Base-by-base conservation (phyloP, 2,888 invertebrate species). In the Lasioglossum calceatum region DNA sequence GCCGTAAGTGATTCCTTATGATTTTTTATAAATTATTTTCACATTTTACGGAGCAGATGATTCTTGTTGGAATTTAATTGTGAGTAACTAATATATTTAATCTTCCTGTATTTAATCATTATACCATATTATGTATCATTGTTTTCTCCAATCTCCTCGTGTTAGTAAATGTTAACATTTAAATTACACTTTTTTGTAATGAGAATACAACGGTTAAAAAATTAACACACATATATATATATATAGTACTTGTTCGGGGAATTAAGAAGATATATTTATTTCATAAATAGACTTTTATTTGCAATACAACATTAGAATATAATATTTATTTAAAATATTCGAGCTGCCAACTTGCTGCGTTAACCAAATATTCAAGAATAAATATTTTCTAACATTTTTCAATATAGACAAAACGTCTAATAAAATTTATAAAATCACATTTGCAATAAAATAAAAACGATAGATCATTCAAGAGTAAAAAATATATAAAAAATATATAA, bases 401-500 rank as follows among this genome's bases (percentile, higher is more conserved):
- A 10, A 54, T 54, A 58, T 58, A 58, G 8, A 12, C 54, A 54
- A 10, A 23, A 10, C 54, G 23, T n/a, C n/a, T 12, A n/a, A 58
- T 58, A 58, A n/a, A 14, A 58, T n/a, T 58, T n/a, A 12, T 58
- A 58, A n/a, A 58, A n/a, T 39, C 70, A 10, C 23, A 19, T 36
- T 70, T 19, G 70, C 36, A 36, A 32, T 32, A 32, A 32, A 36
- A 67, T 36, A 27, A 64, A 64, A 64, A 27, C 12, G 8, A 19
- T 16, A 64, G 19, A 64, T 32, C 32, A 32, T 32, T 32, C 4
- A 42, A n/a, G 14, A 71, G 23, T 71, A 71, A 42, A 42, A 71
- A 71, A 71, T 71, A 42, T 71, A 42, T 42, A 71, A 42, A 71
- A 71, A 39, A n/a, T n/a, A n/a, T 19, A 16, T 64, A 42, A 42